phyloP scores from a whole-genome alignment of 2,113 vertebrate species.

The Clarias magur region DNA sequence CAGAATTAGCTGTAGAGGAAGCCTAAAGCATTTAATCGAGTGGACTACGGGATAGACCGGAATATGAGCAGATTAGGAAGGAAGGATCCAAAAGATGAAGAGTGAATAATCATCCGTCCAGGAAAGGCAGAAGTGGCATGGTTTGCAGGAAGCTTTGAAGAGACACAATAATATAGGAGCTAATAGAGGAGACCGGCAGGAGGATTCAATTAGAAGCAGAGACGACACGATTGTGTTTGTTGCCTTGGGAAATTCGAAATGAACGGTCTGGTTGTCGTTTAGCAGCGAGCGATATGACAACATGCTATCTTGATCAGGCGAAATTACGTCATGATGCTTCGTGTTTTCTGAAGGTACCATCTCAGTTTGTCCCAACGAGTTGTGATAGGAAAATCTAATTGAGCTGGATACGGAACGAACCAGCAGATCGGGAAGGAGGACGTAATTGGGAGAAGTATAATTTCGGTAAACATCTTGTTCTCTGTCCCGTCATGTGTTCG shows the following conservation, averaged over 20 bases:
- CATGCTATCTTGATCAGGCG: background rate
- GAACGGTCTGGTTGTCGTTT: conserved; percentile 22
- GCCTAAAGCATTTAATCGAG: background rate
- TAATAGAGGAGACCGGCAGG: background rate
- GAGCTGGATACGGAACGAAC: background rate
- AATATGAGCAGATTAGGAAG: background rate
- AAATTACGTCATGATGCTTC: background rate
- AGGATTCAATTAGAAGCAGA: conserved; percentile 21
- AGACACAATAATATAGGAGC: background rate
- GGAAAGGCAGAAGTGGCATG: background rate
- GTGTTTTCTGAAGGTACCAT: background rate
- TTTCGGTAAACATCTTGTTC: background rate
- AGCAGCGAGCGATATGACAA: background rate
- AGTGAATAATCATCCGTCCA: background rate
- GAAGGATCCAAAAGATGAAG: background rate
- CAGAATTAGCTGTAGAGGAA: background rate
- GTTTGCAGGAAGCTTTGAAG: background rate
- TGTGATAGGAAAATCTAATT: background rate
- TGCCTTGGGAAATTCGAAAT: conserved; percentile 27
- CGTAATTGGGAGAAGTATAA: background rate
- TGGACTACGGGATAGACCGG: no score
- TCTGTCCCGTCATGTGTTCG: conserved; percentile 26
- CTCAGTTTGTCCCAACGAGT: background rate
- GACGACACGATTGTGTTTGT: conserved; percentile 4
- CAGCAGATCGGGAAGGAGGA: background rate